phyloP scores from a whole-genome alignment of 2,797 vertebrate genomes.

The Arnoldichthys spilopterus region DNA sequence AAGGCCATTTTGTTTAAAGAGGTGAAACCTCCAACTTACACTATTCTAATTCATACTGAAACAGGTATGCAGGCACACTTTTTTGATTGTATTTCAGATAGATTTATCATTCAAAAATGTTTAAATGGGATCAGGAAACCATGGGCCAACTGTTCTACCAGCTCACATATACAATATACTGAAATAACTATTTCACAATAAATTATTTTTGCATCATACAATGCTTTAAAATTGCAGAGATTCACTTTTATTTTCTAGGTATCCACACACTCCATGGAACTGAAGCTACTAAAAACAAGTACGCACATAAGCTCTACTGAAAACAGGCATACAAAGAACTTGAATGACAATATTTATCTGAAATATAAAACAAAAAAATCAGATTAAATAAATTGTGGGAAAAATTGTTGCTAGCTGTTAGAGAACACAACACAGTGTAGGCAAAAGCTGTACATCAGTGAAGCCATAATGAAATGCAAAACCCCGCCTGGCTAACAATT shows the following conservation, averaged over 20 bases:
- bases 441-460: slow-evolving; percentile 78
- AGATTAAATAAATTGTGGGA: neutral
- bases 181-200: neutral
- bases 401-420: slow-evolving; percentile 35
- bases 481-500: slow-evolving; percentile 86
- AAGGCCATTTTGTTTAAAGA: slow-evolving; percentile 1
- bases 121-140: neutral
- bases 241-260: neutral
- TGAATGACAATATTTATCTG: neutral
- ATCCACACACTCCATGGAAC: neutral
- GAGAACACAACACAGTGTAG: slow-evolving; percentile 33
- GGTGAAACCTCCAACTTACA: neutral
- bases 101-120: neutral
- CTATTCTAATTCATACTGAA: too few species aligned
- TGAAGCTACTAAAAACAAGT: too few species aligned
- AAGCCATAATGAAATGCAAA: slow-evolving; percentile 89
- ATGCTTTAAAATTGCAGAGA: neutral
- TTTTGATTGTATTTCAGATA: too few species aligned
- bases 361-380: slow-evolving; percentile 11
- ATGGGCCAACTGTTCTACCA: neutral
- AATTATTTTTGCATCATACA: neutral
- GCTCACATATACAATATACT: too few species aligned
- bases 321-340: neutral
- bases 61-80: too few species aligned
- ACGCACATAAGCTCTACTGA: neutral